These are phyloP conservation scores for Rhagologus leucostigma DNA, from an alignment of 2,113 vertebrate genomes.

Conservation along the genomic window DNA sequence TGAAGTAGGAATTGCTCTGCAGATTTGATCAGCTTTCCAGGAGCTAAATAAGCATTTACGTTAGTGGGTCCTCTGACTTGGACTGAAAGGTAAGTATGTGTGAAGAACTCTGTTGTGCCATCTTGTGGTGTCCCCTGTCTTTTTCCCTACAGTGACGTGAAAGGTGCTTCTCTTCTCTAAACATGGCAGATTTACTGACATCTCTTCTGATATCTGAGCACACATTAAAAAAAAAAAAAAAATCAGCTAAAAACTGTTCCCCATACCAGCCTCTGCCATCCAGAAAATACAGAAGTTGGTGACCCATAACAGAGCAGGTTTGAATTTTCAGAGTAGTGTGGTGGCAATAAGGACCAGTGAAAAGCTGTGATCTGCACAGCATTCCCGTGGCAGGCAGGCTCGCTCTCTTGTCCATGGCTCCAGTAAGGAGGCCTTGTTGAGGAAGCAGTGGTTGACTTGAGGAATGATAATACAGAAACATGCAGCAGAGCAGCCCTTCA, in stretches of 20 bases:
- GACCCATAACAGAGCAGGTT: neutral
- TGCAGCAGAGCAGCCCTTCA: neutral
- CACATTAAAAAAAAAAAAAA: neutral
- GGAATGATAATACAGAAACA: neutral
- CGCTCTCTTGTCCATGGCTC: accelerated
- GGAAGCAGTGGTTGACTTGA: neutral
- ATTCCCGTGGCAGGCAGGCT: accelerated
- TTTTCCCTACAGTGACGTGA: neutral
- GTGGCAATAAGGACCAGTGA: neutral
- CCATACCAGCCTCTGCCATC: neutral
- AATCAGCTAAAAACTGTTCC: neutral
- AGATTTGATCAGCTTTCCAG: neutral
- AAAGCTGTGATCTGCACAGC: neutral
- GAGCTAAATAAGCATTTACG: neutral
- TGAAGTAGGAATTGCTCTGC: neutral
- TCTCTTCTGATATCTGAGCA: neutral
- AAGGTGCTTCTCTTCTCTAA: neutral
- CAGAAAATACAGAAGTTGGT: neutral
- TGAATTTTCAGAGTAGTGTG: neutral
- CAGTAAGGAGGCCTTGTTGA: neutral
- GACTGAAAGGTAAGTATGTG: neutral
- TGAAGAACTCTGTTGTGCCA: neutral
- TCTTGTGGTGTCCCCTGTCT: conserved; percentile 27
- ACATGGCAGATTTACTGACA: neutral
- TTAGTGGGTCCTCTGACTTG: neutral